phyloP scores from a whole-genome alignment of 92 coral and sea anemone species.

The Scolanthus callimorphus region DNA sequence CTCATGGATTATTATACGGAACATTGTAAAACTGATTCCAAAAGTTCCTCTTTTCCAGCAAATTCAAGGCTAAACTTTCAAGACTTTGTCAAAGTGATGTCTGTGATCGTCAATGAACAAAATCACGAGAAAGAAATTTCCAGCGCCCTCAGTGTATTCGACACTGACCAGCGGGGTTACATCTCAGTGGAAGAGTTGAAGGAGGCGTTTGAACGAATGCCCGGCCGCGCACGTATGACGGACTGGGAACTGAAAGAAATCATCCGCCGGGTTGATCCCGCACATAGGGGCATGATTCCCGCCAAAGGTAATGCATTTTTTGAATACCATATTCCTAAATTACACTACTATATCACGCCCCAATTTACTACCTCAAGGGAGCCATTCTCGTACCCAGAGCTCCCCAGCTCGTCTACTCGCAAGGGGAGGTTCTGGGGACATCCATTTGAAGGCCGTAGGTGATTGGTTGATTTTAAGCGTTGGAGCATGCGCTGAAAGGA shows the following conservation, averaged over 20 bases:
- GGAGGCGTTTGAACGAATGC: conserved; percentile 69
- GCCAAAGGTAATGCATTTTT: conserved; percentile 33
- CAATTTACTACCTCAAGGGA: too few species aligned
- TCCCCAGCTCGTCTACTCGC: too few species aligned
- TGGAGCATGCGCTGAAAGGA: too few species aligned
- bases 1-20: too few species aligned
- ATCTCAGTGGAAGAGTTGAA: conserved; percentile 55
- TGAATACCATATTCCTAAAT: too few species aligned
- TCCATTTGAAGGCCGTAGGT: too few species aligned
- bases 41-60: conserved; percentile 17
- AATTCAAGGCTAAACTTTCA: conserved; percentile 33
- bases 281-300: conserved; percentile 51
- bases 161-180: conserved; percentile 67
- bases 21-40: background rate
- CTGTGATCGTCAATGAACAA: conserved; percentile 46
- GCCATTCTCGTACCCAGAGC: too few species aligned
- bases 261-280: conserved; percentile 45
- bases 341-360: too few species aligned
- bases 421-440: too few species aligned
- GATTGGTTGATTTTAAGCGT: too few species aligned
- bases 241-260: conserved; percentile 62
- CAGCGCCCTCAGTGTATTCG: conserved; percentile 66
- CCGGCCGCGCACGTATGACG: conserved; percentile 45
- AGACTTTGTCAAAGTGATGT: conserved; percentile 58
- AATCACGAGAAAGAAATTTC: conserved; percentile 25